phyloP scores from a whole-genome alignment of 2,113 vertebrate genomes.

The Ptychochromis oligacanthus region DNA sequence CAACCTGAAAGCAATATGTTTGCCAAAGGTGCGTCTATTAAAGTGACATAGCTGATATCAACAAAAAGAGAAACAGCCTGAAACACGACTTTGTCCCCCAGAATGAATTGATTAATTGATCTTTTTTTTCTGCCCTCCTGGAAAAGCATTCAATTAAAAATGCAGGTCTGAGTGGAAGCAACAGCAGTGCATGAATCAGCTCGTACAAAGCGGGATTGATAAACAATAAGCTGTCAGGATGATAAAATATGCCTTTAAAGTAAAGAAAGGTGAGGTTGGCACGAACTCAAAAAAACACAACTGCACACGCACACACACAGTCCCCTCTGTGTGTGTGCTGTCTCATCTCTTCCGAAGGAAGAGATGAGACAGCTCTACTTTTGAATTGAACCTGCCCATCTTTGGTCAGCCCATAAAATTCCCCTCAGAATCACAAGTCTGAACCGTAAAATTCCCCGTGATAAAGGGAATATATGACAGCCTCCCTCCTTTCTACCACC shows the following conservation, averaged over 20 bases:
- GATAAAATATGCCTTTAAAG: slow-evolving; percentile 58
- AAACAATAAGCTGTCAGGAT: slow-evolving; percentile 70
- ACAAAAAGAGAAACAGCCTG: slow-evolving; percentile 25
- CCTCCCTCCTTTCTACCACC: background rate
- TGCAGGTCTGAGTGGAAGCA: slow-evolving; percentile 28
- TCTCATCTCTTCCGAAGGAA: too few relatives aligned
- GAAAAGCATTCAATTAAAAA: slow-evolving; percentile 53
- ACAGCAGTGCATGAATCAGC: slow-evolving; percentile 49
- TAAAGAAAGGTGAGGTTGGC: slow-evolving; percentile 42
- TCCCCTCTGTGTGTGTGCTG: too few relatives aligned
- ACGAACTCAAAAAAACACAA: slow-evolving; percentile 25
- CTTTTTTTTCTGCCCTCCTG: background rate
- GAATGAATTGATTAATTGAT: slow-evolving; percentile 37
- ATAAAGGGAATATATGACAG: slow-evolving; percentile 72
- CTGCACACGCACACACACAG: background rate
- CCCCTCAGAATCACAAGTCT: slow-evolving; percentile 70
- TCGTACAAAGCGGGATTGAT: slow-evolving; percentile 52
- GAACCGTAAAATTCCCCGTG: slow-evolving; percentile 67
- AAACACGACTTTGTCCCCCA: slow-evolving; percentile 2
- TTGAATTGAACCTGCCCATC: slow-evolving; percentile 65
- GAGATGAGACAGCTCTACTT: slow-evolving; percentile 61
- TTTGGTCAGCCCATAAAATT: slow-evolving; percentile 67
- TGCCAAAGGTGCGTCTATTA: background rate
- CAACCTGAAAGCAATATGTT: background rate
- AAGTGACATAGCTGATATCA: background rate